Evolutionary conservation across 2,888 invertebrate species (phyloP).

Genomic region (Macrosoma leucophasiata): DNA sequence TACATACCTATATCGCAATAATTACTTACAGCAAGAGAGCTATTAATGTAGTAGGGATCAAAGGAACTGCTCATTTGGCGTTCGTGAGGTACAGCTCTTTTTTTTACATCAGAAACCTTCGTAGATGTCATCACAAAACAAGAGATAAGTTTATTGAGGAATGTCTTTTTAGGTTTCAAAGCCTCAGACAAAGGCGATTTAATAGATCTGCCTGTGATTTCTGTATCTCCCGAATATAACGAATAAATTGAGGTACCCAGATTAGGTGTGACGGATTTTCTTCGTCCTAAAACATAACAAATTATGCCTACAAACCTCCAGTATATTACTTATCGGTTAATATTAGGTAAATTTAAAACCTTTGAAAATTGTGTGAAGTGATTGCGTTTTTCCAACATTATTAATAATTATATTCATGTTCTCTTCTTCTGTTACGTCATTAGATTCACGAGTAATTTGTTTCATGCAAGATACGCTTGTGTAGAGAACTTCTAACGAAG

Average conservation of each 20-base stretch:
- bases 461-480: conserved; percentile 36
- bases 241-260: conserved; percentile 53
- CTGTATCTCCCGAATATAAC: conserved; percentile 36
- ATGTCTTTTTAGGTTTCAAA: conserved; percentile 43
- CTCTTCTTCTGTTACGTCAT: conserved; percentile 30
- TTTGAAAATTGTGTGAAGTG: conserved; percentile 53
- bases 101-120: conserved; percentile 33
- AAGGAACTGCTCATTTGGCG: conserved; percentile 39
- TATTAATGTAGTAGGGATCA: conserved; percentile 57
- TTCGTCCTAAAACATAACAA: conserved; percentile 37
- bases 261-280: conserved; percentile 49
- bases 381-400: too few relatives aligned
- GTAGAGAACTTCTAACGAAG: conserved; percentile 45
- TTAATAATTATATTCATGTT: conserved; percentile 25
- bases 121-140: conserved; percentile 50
- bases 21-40: conserved; percentile 54
- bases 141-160: conserved; percentile 53
- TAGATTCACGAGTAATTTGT: conserved; percentile 39
- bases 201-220: conserved; percentile 19
- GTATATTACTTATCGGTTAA: too few relatives aligned
- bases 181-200: conserved; percentile 27
- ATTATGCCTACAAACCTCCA: too few relatives aligned
- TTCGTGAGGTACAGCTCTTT: conserved; percentile 21
- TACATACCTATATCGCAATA: too few relatives aligned
- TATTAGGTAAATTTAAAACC: too few relatives aligned